Evolutionary conservation across 2,797 vertebrate species (phyloP).

Genomic region (Apodemus agrarius): DNA sequence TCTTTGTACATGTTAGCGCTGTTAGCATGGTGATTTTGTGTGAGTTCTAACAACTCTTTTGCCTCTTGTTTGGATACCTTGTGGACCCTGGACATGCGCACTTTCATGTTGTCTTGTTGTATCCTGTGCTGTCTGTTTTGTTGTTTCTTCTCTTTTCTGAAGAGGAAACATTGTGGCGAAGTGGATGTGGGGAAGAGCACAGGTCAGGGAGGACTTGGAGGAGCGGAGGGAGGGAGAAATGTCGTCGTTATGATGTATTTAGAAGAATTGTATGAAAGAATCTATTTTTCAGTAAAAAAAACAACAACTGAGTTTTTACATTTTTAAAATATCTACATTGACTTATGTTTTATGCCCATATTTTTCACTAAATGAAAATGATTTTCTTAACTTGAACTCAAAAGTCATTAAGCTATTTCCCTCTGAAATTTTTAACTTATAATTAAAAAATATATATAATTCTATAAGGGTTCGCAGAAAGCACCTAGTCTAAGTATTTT

Average conservation of each 20-base stretch:
- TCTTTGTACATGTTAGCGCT: not conserved
- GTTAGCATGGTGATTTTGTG: too few species aligned
- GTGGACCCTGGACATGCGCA: not conserved
- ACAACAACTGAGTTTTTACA: not conserved
- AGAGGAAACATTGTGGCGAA: not conserved
- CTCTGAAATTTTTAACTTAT: not conserved
- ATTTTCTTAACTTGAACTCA: not conserved
- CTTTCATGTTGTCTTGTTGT: not conserved
- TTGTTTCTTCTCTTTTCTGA: not conserved
- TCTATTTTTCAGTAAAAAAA: not conserved
- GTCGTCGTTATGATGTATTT: not conserved
- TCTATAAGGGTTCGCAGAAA: not conserved
- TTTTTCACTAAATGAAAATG: not conserved
- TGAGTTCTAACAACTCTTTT: not conserved
- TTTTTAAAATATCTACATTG: constrained; percentile 1
- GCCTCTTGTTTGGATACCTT: too few species aligned
- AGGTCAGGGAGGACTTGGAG: too few species aligned
- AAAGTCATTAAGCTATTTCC: not conserved
- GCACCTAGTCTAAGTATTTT: constrained; percentile 21
- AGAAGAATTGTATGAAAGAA: not conserved
- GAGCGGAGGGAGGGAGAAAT: too few species aligned
- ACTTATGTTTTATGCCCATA: not conserved
- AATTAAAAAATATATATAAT: constrained; percentile 26
- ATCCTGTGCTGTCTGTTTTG: not conserved
- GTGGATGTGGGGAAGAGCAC: not conserved